Evolutionary conservation across 2,888 invertebrate genomes (phyloP).

Genomic region (Caenorhabditis angaria): DNA sequence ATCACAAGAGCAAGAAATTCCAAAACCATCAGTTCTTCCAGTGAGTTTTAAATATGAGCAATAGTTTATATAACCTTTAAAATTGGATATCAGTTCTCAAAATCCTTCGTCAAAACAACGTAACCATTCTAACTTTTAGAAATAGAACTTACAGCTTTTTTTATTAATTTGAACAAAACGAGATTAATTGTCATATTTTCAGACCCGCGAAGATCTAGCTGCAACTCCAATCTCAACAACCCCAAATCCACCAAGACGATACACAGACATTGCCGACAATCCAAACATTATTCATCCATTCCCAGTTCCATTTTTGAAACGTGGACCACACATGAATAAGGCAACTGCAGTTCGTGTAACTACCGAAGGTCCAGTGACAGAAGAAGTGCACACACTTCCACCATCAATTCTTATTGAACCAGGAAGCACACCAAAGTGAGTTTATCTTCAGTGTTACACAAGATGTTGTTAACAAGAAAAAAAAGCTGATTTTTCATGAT

Average conservation of each 20-base stretch:
- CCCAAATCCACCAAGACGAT: constrained; percentile 17
- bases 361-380: constrained; percentile 1
- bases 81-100: too few species aligned
- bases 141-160: constrained; percentile 9
- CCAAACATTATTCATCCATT: constrained; percentile 63
- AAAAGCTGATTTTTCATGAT: neutral
- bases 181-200: constrained; percentile 7
- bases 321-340: constrained; percentile 41
- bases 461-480: neutral
- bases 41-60: too few species aligned
- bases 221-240: constrained; percentile 20
- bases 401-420: constrained; percentile 59
- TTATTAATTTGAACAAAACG: constrained; percentile 9
- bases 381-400: constrained; percentile 50
- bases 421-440: constrained; percentile 28
- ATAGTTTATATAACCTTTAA: too few species aligned
- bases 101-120: too few species aligned
- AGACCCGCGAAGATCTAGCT: constrained; percentile 7
- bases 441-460: neutral
- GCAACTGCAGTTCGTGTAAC: constrained; percentile 16
- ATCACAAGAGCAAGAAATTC: neutral
- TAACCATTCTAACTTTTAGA: neutral
- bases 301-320: constrained; percentile 70
- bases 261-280: constrained; percentile 46
- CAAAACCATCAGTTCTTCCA: too few species aligned